Conservation (phyloP, 64 coral and sea anemone species). For the Dendrophyllia cribrosa region DNA sequence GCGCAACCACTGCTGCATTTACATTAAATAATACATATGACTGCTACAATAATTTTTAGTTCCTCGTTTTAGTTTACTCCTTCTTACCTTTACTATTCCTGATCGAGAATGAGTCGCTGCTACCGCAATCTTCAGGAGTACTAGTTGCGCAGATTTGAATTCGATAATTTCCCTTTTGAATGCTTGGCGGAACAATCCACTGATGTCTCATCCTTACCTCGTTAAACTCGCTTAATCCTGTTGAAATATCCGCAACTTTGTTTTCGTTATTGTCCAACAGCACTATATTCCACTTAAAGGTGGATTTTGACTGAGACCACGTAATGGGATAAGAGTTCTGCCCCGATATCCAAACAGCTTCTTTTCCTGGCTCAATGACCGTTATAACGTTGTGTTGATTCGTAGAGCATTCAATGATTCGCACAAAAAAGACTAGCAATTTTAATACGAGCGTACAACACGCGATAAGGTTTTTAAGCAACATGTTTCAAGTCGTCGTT, state of each 20-base stretch:
- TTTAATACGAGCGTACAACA: background rate
- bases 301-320: conserved; percentile 73
- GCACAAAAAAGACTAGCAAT: background rate
- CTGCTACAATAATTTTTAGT: background rate
- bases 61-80: background rate
- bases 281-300: conserved; percentile 80
- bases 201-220: conserved; percentile 65
- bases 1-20: background rate
- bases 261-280: conserved; percentile 44
- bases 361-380: conserved; percentile 39
- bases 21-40: background rate
- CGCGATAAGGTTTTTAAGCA: background rate
- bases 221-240: conserved; percentile 76
- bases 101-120: conserved; percentile 63
- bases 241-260: conserved; percentile 60
- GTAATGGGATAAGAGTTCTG: conserved; percentile 55
- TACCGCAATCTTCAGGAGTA: conserved; percentile 1
- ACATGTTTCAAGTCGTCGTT: background rate
- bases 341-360: conserved; percentile 46
- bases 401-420: background rate
- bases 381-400: conserved; percentile 37
- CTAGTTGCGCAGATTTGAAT: conserved; percentile 58
- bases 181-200: conserved; percentile 55
- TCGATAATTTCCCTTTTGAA: conserved; percentile 46
- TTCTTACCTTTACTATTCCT: conserved; percentile 35